phyloP scores from a whole-genome alignment of 2,113 vertebrate species.

The Phalacrocorax aristotelis region DNA sequence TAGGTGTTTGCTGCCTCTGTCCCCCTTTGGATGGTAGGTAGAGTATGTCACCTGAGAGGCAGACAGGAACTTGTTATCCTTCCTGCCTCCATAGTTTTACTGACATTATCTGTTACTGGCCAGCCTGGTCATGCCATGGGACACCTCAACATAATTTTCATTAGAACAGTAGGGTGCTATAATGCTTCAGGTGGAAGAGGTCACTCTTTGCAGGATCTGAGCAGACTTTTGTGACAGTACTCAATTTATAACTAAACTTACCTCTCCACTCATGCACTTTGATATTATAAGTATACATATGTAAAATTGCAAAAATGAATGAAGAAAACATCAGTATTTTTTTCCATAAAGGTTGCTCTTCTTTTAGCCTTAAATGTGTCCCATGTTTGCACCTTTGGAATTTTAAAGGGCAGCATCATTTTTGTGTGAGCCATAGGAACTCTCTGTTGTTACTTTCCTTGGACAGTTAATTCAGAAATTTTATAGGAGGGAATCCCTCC shows the following conservation, averaged over 20 bases:
- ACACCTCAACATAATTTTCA: background rate
- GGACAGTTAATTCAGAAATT: background rate
- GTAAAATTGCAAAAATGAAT: background rate
- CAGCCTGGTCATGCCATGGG: background rate
- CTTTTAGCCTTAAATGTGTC: background rate
- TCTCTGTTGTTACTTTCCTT: background rate
- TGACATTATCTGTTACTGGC: background rate
- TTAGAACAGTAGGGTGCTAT: background rate
- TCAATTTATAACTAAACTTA: background rate
- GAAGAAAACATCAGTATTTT: background rate
- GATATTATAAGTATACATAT: background rate
- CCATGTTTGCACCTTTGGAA: background rate
- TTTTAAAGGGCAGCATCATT: background rate
- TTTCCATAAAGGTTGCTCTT: background rate
- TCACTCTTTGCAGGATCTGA: background rate
- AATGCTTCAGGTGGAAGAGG: background rate
- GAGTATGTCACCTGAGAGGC: background rate
- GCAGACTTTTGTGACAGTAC: background rate
- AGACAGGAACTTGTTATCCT: background rate
- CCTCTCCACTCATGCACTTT: background rate
- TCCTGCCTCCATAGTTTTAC: background rate
- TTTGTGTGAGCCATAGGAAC: background rate
- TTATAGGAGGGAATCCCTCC: background rate
- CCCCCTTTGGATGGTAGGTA: background rate
- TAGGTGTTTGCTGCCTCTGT: background rate